Conservation (phyloP, 2,113 vertebrate species). For the Xenopus borealis region DNA sequence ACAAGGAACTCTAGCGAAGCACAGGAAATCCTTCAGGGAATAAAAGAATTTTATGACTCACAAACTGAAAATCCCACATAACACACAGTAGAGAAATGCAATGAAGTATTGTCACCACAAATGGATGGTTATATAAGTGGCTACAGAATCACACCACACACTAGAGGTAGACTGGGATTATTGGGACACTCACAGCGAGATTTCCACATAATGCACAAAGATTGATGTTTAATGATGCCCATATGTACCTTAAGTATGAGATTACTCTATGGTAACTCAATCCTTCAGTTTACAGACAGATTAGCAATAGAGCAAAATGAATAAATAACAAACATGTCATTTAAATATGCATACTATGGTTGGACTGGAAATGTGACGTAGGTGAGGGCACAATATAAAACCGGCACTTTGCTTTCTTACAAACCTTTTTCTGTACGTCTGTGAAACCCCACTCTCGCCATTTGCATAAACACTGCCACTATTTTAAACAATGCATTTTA, state of each 20-base stretch:
- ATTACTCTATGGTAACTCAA: background rate
- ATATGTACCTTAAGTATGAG: background rate
- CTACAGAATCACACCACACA: background rate
- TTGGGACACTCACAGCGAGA: background rate
- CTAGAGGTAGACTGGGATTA: background rate
- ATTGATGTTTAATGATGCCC: constrained; percentile 8
- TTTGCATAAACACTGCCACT: constrained; percentile 26
- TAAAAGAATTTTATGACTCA: constrained; percentile 81
- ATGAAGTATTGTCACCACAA: constrained; percentile 65
- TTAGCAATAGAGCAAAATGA: background rate
- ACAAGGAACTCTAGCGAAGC: constrained; percentile 68
- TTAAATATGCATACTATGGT: constrained; percentile 5
- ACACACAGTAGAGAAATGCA: constrained; percentile 69
- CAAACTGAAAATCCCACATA: constrained; percentile 71
- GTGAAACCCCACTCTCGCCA: constrained; percentile 22
- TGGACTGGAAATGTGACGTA: background rate
- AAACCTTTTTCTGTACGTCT: background rate
- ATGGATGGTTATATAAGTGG: constrained; percentile 61
- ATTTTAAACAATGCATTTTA: constrained; percentile 20
- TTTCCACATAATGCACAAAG: background rate
- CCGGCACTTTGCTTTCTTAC: background rate
- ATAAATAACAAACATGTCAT: background rate
- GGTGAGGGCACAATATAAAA: background rate
- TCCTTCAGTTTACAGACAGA: background rate
- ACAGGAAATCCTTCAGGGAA: constrained; percentile 73